Percentiles rank a stretch among this genome's conserved stretches.
Conservation (phyloP, 2,888 invertebrate genomes). For the Cephus rjabovi region DNA sequence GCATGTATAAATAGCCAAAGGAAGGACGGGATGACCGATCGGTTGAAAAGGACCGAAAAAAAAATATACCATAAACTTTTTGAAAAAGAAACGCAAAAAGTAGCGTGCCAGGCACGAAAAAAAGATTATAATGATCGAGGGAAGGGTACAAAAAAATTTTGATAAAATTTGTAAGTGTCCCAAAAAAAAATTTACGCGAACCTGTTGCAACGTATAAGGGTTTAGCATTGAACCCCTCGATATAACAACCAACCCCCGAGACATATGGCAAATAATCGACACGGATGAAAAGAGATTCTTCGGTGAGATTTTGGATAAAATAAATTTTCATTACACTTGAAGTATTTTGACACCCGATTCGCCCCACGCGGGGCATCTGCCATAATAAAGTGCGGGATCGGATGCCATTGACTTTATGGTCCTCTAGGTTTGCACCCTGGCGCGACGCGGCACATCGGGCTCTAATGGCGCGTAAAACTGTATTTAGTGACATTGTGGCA, state of each 20-base stretch:
- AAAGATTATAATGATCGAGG: neutral
- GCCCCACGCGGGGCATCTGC: conserved; percentile 18
- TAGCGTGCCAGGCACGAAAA: neutral
- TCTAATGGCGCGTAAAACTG: conserved; percentile 24
- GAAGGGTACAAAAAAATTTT: neutral
- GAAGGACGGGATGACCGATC: neutral
- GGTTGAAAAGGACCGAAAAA: neutral
- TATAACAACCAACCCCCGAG: neutral
- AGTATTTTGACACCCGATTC: conserved; percentile 21
- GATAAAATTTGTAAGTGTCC: neutral
- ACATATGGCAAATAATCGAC: neutral
- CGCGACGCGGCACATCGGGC: conserved; percentile 3
- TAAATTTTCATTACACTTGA: conserved; percentile 20
- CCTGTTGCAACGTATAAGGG: neutral
- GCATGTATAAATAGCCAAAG: neutral
- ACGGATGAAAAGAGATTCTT: conserved; percentile 4
- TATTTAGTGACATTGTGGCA: conserved; percentile 23
- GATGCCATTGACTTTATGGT: conserved; percentile 16
- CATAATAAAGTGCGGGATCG: conserved; percentile 15
- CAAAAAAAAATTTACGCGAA: neutral
- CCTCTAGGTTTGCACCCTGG: conserved; percentile 5
- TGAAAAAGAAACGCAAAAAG: neutral
- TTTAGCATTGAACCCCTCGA: neutral
- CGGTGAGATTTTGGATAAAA: conserved; percentile 13
- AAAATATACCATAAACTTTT: neutral